Percentiles rank a stretch among this genome's conserved stretches.
Evolutionary conservation across 2,888 invertebrate genomes (phyloP).

Genomic region (Erebia aethiops): DNA sequence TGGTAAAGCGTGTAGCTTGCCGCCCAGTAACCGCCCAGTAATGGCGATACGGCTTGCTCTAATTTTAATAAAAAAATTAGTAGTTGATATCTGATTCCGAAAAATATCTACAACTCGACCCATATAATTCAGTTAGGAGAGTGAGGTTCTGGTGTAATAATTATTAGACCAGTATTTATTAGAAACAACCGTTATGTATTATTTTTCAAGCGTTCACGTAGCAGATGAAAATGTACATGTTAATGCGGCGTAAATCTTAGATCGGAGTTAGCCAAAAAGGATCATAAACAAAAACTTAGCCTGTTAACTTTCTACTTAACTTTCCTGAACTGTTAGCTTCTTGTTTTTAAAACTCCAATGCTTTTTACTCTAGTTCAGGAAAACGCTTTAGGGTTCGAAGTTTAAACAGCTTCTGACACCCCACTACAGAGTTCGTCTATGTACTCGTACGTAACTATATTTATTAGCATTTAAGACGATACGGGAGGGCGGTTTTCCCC

Average conservation of each 20-base stretch:
- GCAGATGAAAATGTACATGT: neutral
- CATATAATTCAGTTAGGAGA: too few species aligned
- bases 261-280: slow-evolving; percentile 1
- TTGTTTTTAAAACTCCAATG: slow-evolving; percentile 73
- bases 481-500: too few species aligned
- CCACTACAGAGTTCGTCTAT: slow-evolving; percentile 50
- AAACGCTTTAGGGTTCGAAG: slow-evolving; percentile 71
- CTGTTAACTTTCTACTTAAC: slow-evolving; percentile 78
- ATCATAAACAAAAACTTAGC: slow-evolving; percentile 68
- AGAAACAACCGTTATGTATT: too few species aligned
- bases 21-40: too few species aligned
- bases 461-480: neutral
- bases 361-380: slow-evolving; percentile 67
- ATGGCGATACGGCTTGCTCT: too few species aligned
- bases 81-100: too few species aligned
- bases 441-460: neutral
- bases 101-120: too few species aligned
- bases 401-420: slow-evolving; percentile 76
- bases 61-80: too few species aligned
- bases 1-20: too few species aligned
- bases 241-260: neutral
- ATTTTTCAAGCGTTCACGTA: neutral
- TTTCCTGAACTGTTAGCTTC: slow-evolving; percentile 76
- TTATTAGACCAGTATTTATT: too few species aligned
- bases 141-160: too few species aligned